A percentile compares a stretch with the other conserved stretches of the same genome.
Evolutionary conservation across 2,113 vertebrate species (phyloP).

Genomic region (Cervus canadensis): DNA sequence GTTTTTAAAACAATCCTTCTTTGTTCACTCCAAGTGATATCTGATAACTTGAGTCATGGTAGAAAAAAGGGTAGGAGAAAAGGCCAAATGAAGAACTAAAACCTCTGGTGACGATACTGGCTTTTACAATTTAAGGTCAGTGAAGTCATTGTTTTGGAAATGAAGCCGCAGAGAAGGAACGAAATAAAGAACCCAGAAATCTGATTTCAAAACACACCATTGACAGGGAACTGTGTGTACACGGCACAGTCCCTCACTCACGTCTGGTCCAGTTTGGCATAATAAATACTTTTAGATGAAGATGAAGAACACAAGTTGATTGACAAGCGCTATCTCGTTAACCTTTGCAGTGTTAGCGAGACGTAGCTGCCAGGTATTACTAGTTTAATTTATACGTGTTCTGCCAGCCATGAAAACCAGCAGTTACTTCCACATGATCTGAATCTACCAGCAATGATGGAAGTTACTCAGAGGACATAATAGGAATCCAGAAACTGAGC

Average conservation of each 20-base stretch:
- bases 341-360: not conserved
- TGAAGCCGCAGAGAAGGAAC: not conserved
- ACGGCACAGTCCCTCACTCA: not conserved
- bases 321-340: not conserved
- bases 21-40: not conserved
- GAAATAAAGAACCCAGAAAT: conserved; percentile 12
- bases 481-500: not conserved
- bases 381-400: not conserved
- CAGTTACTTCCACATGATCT: not conserved
- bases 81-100: not conserved
- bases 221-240: not conserved
- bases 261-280: not conserved
- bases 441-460: not conserved
- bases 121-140: not conserved
- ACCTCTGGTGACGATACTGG: not conserved
- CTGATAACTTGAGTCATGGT: not conserved
- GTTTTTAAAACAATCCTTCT: not conserved
- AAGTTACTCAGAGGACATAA: not conserved
- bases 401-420: not conserved
- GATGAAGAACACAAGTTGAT: not conserved
- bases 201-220: not conserved
- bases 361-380: not conserved
- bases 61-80: not conserved
- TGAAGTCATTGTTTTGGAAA: conserved; percentile 7
- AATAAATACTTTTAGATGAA: not conserved